Conservation (phyloP, 1,140 invertebrate genomes). For the Aphaenogaster ashmeadi region DNA sequence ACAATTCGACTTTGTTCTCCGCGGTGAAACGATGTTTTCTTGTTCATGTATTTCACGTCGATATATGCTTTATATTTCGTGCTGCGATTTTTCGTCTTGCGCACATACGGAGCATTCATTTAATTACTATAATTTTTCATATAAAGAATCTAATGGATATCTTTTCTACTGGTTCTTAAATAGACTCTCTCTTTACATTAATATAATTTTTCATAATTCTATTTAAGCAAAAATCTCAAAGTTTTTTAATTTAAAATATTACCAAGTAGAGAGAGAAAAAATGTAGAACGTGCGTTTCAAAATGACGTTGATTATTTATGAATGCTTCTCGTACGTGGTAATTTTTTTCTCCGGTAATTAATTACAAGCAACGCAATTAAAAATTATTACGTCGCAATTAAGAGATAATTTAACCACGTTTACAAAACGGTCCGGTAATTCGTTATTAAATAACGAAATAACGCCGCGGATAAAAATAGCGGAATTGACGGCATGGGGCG, state of each 20-base stretch:
- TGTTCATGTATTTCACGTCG: not conserved
- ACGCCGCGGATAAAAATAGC: constrained; percentile 8
- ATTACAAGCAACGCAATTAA: constrained; percentile 6
- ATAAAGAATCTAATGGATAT: no score
- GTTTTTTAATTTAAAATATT: constrained; percentile 15
- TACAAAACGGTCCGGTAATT: not conserved
- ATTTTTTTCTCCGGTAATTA: not conserved
- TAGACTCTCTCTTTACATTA: no score
- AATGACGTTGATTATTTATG: not conserved
- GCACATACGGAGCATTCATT: not conserved
- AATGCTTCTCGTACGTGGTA: not conserved
- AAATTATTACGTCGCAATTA: not conserved
- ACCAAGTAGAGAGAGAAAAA: not conserved
- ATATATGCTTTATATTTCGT: not conserved
- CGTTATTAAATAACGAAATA: not conserved
- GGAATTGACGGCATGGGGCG: constrained; percentile 50
- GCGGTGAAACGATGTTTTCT: constrained; percentile 8
- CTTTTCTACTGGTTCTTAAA: no score
- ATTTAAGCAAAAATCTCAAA: not conserved
- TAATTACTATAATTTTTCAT: not conserved
- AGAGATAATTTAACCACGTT: constrained; percentile 3
- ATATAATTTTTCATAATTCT: not conserved
- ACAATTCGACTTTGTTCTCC: constrained; percentile 46
- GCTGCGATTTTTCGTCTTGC: not conserved
- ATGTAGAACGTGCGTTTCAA: no score